These are phyloP conservation scores for Teleiodes luculella DNA, from an alignment of 2,888 invertebrate species.

Conservation along the genomic window DNA sequence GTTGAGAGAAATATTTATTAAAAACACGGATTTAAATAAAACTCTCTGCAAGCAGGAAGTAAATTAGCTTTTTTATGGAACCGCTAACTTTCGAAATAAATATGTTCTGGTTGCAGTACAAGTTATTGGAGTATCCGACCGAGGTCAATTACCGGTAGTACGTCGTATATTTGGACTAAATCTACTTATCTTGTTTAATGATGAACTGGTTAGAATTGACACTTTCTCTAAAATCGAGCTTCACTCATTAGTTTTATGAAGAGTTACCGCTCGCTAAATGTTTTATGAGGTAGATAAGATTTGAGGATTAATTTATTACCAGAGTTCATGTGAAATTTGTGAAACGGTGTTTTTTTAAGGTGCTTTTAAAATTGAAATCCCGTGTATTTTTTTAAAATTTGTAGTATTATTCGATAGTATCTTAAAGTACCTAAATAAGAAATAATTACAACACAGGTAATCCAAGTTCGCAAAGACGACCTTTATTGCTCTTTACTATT, in stretches of 20 bases:
- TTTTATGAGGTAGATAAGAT: too few species aligned
- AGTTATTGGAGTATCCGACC: conserved; percentile 25
- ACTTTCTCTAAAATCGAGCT: conserved; percentile 10
- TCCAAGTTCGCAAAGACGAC: too few species aligned
- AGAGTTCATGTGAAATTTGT: too few species aligned
- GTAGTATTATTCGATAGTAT: too few species aligned
- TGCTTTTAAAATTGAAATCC: too few species aligned
- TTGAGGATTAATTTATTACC: too few species aligned
- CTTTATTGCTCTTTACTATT: too few species aligned
- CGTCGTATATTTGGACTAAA: conserved; percentile 4
- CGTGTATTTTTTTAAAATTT: too few species aligned
- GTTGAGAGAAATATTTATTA: conserved; percentile 20
- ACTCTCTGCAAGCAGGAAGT: conserved; percentile 53
- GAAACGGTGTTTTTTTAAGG: too few species aligned
- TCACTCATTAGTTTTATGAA: conserved; percentile 3
- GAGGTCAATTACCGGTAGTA: conserved; percentile 10
- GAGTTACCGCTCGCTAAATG: neutral
- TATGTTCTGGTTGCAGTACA: conserved; percentile 26
- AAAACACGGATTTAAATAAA: conserved; percentile 35
- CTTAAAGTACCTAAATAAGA: too few species aligned
- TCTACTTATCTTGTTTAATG: conserved; percentile 9
- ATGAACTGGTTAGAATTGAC: conserved; percentile 7
- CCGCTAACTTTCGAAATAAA: conserved; percentile 51
- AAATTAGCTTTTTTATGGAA: conserved; percentile 59
- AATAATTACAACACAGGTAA: too few species aligned